Evolutionary conservation across 2,797 vertebrate genomes (phyloP).

Genomic region (Hydrophis major): DNA sequence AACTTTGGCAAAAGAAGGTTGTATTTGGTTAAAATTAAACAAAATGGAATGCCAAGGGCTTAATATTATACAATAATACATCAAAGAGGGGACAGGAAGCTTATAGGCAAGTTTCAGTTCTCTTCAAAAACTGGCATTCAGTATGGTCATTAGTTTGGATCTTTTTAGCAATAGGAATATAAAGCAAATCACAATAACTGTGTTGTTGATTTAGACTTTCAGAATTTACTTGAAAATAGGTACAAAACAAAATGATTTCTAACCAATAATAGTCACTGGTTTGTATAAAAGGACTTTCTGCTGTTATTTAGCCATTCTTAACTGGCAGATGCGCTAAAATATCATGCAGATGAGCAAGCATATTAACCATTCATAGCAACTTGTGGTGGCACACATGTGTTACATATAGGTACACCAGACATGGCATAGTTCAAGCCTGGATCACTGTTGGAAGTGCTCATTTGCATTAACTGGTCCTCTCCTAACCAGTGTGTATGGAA

Average conservation of each 20-base stretch:
- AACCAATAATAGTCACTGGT: neutral
- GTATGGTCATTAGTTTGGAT: neutral
- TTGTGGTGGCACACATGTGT: neutral
- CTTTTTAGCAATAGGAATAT: neutral
- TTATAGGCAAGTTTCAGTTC: neutral
- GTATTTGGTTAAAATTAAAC: conserved; percentile 11
- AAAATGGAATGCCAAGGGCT: neutral
- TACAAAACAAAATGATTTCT: neutral
- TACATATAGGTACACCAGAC: neutral
- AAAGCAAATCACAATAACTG: neutral
- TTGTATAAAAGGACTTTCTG: neutral
- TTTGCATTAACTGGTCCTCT: neutral
- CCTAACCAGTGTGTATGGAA: neutral
- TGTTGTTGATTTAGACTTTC: neutral
- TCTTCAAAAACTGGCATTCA: neutral
- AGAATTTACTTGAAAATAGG: neutral
- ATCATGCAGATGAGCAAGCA: neutral
- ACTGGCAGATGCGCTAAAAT: neutral
- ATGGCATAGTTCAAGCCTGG: neutral
- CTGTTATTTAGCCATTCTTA: neutral
- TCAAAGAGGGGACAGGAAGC: neutral
- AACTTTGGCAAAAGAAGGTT: conserved; percentile 10
- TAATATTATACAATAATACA: neutral
- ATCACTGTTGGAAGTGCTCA: neutral
- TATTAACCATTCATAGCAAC: neutral